Evolutionary conservation across 2,113 vertebrate genomes (phyloP).

Genomic region (Neoarius graeffei): DNA sequence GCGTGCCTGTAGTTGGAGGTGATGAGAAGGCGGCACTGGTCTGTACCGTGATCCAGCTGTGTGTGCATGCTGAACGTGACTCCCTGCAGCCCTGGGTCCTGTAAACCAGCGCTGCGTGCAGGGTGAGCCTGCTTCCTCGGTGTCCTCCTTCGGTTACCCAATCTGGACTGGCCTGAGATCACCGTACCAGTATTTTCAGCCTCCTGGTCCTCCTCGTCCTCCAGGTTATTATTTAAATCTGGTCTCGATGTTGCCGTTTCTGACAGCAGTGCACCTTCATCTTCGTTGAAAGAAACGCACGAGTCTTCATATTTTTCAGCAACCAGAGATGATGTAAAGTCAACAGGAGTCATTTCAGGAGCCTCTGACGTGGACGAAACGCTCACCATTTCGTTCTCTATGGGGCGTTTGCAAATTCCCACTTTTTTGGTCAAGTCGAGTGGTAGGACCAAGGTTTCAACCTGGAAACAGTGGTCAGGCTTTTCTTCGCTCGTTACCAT

Average conservation of each 20-base stretch:
- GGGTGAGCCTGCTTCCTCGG: slow-evolving; percentile 80
- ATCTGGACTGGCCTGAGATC: background rate
- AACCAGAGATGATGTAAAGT: slow-evolving; percentile 56
- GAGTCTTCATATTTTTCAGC: slow-evolving; percentile 46
- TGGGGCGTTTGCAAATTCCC: background rate
- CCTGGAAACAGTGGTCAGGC: background rate
- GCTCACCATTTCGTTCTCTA: slow-evolving; percentile 5
- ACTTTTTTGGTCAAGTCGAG: slow-evolving; percentile 24
- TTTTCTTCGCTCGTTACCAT: background rate
- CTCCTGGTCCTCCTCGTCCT: background rate
- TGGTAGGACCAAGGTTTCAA: background rate
- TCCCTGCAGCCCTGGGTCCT: slow-evolving; percentile 77
- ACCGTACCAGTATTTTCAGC: background rate
- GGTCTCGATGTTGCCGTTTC: slow-evolving; percentile 12
- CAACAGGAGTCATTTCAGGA: slow-evolving; percentile 43
- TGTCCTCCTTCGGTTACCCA: slow-evolving; percentile 54
- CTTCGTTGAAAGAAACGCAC: slow-evolving; percentile 33
- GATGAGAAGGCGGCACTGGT: slow-evolving; percentile 76
- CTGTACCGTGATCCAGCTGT: slow-evolving; percentile 60
- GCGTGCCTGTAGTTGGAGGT: slow-evolving; percentile 79
- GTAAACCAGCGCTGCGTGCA: slow-evolving; percentile 67
- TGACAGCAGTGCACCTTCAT: background rate
- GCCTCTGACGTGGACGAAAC: slow-evolving; percentile 21
- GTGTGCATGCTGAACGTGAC: slow-evolving; percentile 80
- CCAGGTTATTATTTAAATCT: slow-evolving; percentile 45